Evolutionary conservation across 2,113 vertebrate species (phyloP), one percentile per base, ranked within the genome.

Genomic region (Piaya cayana): DNA sequence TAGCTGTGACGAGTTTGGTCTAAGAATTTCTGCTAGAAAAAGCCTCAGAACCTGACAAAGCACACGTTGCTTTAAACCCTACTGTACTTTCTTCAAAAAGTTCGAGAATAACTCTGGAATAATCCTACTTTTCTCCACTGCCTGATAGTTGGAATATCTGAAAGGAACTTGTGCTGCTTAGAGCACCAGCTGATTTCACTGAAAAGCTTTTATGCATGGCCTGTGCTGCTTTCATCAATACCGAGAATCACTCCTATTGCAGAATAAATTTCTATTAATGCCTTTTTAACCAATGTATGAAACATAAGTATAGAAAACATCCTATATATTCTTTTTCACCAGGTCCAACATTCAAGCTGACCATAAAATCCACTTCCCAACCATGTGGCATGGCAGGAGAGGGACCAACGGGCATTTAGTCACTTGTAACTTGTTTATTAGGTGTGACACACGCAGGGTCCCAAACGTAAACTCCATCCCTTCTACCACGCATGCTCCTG

Each of bases 371-470:
- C 20, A 8, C 27, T 77, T 87, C 78, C 47, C 4, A 3, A 56
- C 32, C 32, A 5, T 37, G n/a, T n/a, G 20, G 21, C 27, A 23
- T 1, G 3, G 3, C n/a, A 42, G 42, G 60, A 63, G 12, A 55
- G 27, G 53, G 32, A 42, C 27, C 3, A 1, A 50, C 0, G 6
- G 22, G 65, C 13, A 14, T 37, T 88, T 27, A 25, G 21, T 55
- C 42, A 12, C 21, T 25, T 29, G 3, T 8, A 68, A 64, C 32
- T 26, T 68, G 15, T 27, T n/a, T 43, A 27, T 50, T 18, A 9
- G 7, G 32, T 45, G 43, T 0, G 0, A 9, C 45, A 16, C 4
- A 5, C 2, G 0, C 0, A 1, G 39, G 45, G 27, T 74, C 69
- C 52, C 49, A 25, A 39, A 22, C 0, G 16, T 12, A 3, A 8